phyloP scores from a whole-genome alignment of 2,888 invertebrate species.

The Pecten maximus region DNA sequence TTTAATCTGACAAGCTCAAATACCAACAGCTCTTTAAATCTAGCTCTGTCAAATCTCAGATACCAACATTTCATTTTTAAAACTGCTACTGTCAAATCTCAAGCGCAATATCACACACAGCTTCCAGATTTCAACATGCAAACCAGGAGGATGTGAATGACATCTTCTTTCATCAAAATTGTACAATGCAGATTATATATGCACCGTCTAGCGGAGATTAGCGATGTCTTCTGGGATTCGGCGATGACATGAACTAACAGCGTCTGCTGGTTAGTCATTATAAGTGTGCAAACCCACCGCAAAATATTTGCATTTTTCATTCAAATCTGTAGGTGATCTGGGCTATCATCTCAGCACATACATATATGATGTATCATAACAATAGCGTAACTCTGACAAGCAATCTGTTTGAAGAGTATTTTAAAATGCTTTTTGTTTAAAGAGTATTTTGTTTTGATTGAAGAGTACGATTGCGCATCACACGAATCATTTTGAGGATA shows the following conservation, averaged over 20 bases:
- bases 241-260: background rate
- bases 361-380: background rate
- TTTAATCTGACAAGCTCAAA: background rate
- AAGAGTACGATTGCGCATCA: background rate
- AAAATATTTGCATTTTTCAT: background rate
- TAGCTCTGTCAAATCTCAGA: background rate
- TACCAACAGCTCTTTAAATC: background rate
- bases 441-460: background rate
- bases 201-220: background rate
- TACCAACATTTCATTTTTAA: background rate
- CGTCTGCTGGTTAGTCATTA: background rate
- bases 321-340: background rate
- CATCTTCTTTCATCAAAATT: background rate
- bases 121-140: background rate
- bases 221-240: background rate
- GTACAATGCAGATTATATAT: background rate
- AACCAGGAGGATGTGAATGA: background rate
- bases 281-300: background rate
- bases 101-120: background rate
- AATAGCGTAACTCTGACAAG: background rate
- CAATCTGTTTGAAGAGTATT: background rate
- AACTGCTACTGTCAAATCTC: background rate
- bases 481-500: background rate
- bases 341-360: background rate
- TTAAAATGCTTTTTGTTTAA: background rate